Evolutionary conservation across 2,113 vertebrate genomes (phyloP).

Genomic region (Chunga burmeisteri): DNA sequence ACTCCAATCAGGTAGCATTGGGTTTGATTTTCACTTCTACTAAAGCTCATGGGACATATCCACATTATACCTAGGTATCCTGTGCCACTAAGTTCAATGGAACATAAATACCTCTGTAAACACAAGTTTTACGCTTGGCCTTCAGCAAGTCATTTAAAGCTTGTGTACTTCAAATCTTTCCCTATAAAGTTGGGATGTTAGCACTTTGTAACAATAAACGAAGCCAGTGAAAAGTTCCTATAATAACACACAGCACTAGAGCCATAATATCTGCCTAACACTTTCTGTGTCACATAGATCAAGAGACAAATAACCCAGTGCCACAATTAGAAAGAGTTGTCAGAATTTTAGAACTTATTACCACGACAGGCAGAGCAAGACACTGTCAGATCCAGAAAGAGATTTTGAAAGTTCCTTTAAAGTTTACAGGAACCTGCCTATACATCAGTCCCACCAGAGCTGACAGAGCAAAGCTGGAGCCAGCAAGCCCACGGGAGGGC

Average conservation of each 20-base stretch:
- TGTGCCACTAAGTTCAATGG: not conserved
- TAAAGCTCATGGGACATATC: not conserved
- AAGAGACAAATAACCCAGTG: not conserved
- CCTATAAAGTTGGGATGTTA: not conserved
- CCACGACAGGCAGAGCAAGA: not conserved
- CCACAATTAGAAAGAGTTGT: not conserved
- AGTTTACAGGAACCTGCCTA: not conserved
- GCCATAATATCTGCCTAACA: not conserved
- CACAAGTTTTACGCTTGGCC: not conserved
- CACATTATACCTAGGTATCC: not conserved
- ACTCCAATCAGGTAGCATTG: not conserved
- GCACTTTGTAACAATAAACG: not conserved
- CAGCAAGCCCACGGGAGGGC: accelerated
- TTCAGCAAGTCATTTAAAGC: not conserved
- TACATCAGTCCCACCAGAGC: not conserved
- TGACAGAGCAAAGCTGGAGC: not conserved
- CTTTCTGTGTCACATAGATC: not conserved
- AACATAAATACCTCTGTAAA: not conserved
- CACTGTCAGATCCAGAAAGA: not conserved
- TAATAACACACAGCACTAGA: not conserved
- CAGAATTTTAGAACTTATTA: not conserved
- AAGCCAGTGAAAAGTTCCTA: not conserved
- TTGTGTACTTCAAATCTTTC: not conserved
- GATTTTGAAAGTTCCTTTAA: not conserved
- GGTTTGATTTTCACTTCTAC: not conserved